Evolutionary conservation across 2,888 invertebrate species (phyloP).

Genomic region (Nomada hirtipes): DNA sequence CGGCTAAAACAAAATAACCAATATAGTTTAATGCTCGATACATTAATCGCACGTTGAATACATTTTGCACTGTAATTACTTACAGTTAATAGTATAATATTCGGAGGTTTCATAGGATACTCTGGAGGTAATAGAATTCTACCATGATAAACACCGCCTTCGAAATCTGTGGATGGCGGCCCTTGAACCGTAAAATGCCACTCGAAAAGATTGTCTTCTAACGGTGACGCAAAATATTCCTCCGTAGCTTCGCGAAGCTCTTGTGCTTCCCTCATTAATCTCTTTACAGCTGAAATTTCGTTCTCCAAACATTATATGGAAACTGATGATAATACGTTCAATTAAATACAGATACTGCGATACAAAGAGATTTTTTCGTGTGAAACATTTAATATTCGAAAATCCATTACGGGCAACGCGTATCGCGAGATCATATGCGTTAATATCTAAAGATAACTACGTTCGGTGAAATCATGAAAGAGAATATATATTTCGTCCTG

Average conservation of each 20-base stretch:
- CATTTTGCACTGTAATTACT: conserved; percentile 67
- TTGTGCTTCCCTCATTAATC: conserved; percentile 95
- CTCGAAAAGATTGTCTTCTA: conserved; percentile 98
- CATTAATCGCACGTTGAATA: background rate
- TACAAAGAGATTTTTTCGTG: background rate
- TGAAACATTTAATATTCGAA: background rate
- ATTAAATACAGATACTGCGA: too few relatives aligned
- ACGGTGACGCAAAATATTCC: conserved; percentile 94
- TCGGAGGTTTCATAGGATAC: conserved; percentile 99
- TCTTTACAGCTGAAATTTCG: conserved; percentile 91
- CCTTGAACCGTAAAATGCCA: conserved; percentile 99
- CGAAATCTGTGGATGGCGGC: conserved; percentile 94
- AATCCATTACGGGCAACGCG: background rate
- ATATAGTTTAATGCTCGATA: background rate
- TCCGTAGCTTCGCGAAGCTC: conserved; percentile 95
- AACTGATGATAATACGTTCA: background rate
- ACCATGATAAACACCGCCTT: conserved; percentile 96
- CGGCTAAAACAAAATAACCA: conserved; percentile 86
- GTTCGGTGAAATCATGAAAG: background rate
- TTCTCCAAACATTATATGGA: background rate
- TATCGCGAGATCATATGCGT: conserved; percentile 13
- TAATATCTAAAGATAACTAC: conserved; percentile 9
- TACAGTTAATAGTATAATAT: conserved; percentile 95
- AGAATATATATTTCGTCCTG: background rate
- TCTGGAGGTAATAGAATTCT: conserved; percentile 96